These are phyloP conservation scores for Tenthredo distinguenda DNA, from an alignment of 2,888 invertebrate species.

Conservation along the genomic window DNA sequence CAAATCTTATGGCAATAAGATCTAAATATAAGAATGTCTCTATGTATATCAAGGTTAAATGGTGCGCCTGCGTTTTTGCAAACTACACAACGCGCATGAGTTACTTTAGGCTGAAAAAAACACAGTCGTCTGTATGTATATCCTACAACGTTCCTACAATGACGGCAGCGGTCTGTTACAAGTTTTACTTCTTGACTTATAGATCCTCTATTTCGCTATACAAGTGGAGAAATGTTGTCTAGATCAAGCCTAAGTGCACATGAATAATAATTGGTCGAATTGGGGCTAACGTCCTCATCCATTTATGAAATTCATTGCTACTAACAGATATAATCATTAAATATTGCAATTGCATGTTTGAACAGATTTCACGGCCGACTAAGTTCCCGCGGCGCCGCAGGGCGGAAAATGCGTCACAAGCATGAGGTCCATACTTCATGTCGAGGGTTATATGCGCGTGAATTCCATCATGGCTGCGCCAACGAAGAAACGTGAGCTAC, in stretches of 20 bases:
- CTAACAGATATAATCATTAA: not conserved
- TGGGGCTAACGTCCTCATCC: not conserved
- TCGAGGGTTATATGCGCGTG: not conserved
- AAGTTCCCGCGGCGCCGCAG: not conserved
- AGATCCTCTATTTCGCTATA: not conserved
- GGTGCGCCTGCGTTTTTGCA: conserved; percentile 5
- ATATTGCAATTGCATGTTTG: not conserved
- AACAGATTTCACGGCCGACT: not conserved
- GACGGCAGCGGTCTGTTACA: not conserved
- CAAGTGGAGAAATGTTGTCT: not conserved
- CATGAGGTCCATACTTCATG: not conserved
- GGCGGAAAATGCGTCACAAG: conserved; percentile 5
- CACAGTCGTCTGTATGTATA: not conserved
- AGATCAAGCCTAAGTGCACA: not conserved
- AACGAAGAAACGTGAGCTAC: conserved; percentile 72
- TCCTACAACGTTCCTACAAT: not conserved
- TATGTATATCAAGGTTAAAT: not conserved
- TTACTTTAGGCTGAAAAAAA: not conserved
- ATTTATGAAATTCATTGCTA: not conserved
- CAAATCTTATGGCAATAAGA: conserved; percentile 2
- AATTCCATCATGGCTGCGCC: conserved; percentile 72
- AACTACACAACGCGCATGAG: conserved; percentile 20
- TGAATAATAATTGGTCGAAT: not conserved
- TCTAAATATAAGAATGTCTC: not conserved
- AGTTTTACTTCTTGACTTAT: not conserved